Evolutionary conservation across 2,113 vertebrate species (phyloP).

Genomic region (Phalacrocorax aristotelis): DNA sequence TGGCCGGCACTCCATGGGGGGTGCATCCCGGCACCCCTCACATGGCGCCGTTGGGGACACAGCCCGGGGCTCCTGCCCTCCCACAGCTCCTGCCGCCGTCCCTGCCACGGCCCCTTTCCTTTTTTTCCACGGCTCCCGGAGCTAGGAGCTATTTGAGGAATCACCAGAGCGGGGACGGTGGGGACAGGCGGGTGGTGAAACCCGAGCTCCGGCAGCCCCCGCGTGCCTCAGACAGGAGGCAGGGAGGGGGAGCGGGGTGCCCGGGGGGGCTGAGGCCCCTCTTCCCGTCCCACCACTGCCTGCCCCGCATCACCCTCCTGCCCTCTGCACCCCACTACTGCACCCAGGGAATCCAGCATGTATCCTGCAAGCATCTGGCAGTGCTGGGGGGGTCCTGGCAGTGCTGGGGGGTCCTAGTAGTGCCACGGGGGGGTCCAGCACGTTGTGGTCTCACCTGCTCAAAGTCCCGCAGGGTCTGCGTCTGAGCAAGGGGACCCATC

Average conservation of each 20-base stretch:
- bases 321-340: not conserved
- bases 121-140: conserved; percentile 75
- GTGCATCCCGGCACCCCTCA: conserved; percentile 72
- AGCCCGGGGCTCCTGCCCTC: not conserved
- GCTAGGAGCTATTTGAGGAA: conserved; percentile 90
- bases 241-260: not conserved
- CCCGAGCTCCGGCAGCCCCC: conserved; percentile 67
- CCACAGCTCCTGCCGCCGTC: conserved; percentile 1
- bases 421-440: not conserved
- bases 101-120: conserved; percentile 60
- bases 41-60: conserved; percentile 44
- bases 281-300: not conserved
- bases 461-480: conserved; percentile 87
- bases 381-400: not conserved
- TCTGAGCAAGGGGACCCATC: conserved; percentile 73
- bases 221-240: not conserved
- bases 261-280: not conserved
- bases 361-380: not conserved
- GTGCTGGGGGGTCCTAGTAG: no score
- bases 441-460: conserved; percentile 80
- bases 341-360: accelerated
- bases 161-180: conserved; percentile 72
- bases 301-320: not conserved
- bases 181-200: conserved; percentile 83
- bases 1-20: conserved; percentile 74